Conservation (phyloP, 2,113 vertebrate species). For the Azemiops feae region DNA sequence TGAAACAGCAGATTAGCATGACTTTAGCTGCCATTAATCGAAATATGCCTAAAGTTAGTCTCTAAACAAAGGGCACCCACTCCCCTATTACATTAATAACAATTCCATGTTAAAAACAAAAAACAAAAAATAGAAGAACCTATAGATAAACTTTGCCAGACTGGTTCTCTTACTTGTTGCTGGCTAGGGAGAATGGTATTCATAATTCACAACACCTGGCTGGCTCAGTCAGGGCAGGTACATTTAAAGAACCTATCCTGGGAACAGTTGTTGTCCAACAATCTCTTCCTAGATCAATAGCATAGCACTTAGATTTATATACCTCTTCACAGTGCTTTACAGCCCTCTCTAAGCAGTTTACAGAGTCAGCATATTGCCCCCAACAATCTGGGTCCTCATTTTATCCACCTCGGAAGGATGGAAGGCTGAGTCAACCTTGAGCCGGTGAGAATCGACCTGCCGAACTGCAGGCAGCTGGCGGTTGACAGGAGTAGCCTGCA, state of each 20-base stretch:
- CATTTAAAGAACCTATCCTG: neutral
- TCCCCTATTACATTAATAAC: neutral
- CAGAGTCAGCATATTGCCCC: too few relatives aligned
- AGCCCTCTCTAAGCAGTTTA: too few relatives aligned
- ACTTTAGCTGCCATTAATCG: neutral
- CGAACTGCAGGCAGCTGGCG: neutral
- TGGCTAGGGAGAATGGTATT: neutral
- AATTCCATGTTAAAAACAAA: neutral
- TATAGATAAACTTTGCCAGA: neutral
- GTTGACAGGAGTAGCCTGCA: neutral
- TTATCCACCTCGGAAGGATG: neutral
- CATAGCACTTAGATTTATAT: neutral
- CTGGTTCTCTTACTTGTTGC: too few relatives aligned
- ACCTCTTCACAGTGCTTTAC: neutral
- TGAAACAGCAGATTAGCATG: neutral
- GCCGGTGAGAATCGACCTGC: neutral
- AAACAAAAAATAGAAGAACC: neutral
- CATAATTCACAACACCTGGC: neutral
- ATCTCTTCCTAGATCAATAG: neutral
- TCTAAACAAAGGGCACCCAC: neutral
- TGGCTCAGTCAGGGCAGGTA: too few relatives aligned
- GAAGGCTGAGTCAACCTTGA: neutral
- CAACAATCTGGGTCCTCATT: neutral
- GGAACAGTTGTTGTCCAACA: neutral
- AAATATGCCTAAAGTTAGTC: neutral